A percentile compares a stretch with the other conserved stretches of the same genome.
Evolutionary conservation across 2,797 vertebrate genomes (phyloP).

Genomic region (Centroberyx gerrardi): DNA sequence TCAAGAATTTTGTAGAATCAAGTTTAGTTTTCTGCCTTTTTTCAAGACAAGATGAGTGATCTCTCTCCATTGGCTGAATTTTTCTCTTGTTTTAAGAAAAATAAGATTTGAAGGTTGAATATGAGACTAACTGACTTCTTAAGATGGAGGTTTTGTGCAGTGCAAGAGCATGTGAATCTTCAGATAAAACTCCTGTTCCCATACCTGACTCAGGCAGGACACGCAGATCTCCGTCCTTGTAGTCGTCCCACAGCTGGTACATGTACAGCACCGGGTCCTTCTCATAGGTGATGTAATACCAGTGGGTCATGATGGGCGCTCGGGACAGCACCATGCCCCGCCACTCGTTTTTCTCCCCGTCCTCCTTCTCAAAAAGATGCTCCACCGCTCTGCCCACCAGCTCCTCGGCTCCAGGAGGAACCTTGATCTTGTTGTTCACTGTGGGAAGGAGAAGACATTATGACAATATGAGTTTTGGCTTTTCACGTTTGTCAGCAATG

Average conservation of each 20-base stretch:
- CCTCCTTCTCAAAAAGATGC: slow-evolving; percentile 90
- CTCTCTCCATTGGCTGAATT: too few species aligned
- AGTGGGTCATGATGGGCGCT: slow-evolving; percentile 91
- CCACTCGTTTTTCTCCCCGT: slow-evolving; percentile 90
- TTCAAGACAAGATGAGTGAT: too few species aligned
- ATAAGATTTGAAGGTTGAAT: too few species aligned
- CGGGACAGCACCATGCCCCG: slow-evolving; percentile 90
- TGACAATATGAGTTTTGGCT: too few species aligned
- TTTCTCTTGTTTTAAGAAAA: too few species aligned
- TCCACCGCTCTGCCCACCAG: slow-evolving; percentile 89
- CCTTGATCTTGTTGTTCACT: slow-evolving; percentile 90
- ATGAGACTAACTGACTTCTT: too few species aligned
- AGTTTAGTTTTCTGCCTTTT: too few species aligned
- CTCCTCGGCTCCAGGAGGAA: slow-evolving; percentile 86
- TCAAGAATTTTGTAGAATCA: too few species aligned
- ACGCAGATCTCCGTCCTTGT: slow-evolving; percentile 88
- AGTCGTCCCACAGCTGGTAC: slow-evolving; percentile 91
- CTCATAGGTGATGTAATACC: slow-evolving; percentile 92
- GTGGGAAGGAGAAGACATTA: slow-evolving; percentile 41
- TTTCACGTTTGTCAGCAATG: too few species aligned
- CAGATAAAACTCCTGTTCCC: not conserved
- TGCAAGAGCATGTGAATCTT: slow-evolving; percentile 19
- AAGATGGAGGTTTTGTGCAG: too few species aligned
- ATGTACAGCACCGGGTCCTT: slow-evolving; percentile 91
- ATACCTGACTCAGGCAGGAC: slow-evolving; percentile 89